phyloP scores from a whole-genome alignment of 92 coral and sea anemone genomes.

The Umimayanthus kanabou region DNA sequence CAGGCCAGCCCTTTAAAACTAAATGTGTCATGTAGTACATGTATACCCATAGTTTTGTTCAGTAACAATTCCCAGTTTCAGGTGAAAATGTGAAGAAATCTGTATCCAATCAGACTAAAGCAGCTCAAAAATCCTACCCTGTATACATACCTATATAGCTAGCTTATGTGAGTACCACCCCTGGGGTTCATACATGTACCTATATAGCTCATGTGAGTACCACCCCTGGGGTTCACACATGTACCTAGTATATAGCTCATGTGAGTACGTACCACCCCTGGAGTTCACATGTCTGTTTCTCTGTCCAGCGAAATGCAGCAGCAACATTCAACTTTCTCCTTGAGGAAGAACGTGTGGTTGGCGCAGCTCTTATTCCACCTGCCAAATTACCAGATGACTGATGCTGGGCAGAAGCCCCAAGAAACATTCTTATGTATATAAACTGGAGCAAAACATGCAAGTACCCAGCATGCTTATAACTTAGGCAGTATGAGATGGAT shows the following conservation, averaged over 20 bases:
- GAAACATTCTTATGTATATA: neutral
- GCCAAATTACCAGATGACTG: slow-evolving; percentile 19
- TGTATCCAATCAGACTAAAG: too few species aligned
- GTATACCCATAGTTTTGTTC: too few species aligned
- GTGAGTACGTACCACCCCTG: neutral
- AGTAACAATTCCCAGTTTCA: too few species aligned
- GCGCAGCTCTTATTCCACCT: slow-evolving; percentile 97
- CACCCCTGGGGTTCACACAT: too few species aligned
- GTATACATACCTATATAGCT: neutral
- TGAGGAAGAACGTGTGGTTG: slow-evolving; percentile 90
- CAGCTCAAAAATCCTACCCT: too few species aligned
- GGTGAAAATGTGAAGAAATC: too few species aligned
- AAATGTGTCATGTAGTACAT: too few species aligned
- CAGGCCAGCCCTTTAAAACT: too few species aligned
- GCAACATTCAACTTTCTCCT: slow-evolving; percentile 95
- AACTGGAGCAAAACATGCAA: neutral
- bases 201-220: neutral
- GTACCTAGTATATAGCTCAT: neutral
- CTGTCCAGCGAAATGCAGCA: slow-evolving; percentile 84
- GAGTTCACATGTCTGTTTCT: neutral
- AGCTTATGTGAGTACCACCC: neutral
- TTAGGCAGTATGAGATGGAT: neutral
- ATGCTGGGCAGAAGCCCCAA: neutral
- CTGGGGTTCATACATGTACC: too few species aligned
- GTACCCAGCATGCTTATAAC: neutral